Evolutionary conservation across 2,797 vertebrate genomes (phyloP).

Genomic region (Lepilemur septentrionalis): DNA sequence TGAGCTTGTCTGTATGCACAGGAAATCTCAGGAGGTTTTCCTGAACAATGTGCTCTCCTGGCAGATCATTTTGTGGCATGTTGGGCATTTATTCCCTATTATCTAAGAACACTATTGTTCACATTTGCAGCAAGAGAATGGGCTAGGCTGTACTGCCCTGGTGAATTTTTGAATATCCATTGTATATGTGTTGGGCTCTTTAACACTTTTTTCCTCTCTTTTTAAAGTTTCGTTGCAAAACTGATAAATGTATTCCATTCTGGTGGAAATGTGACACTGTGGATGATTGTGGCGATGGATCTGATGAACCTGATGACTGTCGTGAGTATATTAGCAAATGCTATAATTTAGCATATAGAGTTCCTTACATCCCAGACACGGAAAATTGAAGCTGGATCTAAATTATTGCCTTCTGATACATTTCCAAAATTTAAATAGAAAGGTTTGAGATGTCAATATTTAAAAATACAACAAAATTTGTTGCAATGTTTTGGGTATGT

Average conservation of each 20-base stretch:
- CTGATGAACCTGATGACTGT: slow-evolving; percentile 94
- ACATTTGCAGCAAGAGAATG: neutral
- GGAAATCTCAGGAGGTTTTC: neutral
- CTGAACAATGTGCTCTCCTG: neutral
- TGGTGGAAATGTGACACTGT: slow-evolving; percentile 99
- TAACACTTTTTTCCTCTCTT: neutral
- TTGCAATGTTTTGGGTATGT: neutral
- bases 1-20: neutral
- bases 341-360: neutral
- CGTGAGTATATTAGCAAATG: slow-evolving; percentile 86
- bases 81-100: neutral
- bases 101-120: neutral
- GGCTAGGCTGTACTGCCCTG: neutral
- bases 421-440: neutral
- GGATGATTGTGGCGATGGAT: slow-evolving; percentile 95
- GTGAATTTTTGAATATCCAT: neutral
- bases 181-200: neutral
- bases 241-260: slow-evolving; percentile 96
- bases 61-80: neutral
- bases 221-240: slow-evolving; percentile 94
- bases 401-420: neutral
- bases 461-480: neutral
- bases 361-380: neutral
- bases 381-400: neutral
- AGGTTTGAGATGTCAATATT: neutral